Evolutionary conservation across 2,797 vertebrate genomes (phyloP), one percentile per base, ranked within the genome.

Genomic region (Columba guinea): DNA sequence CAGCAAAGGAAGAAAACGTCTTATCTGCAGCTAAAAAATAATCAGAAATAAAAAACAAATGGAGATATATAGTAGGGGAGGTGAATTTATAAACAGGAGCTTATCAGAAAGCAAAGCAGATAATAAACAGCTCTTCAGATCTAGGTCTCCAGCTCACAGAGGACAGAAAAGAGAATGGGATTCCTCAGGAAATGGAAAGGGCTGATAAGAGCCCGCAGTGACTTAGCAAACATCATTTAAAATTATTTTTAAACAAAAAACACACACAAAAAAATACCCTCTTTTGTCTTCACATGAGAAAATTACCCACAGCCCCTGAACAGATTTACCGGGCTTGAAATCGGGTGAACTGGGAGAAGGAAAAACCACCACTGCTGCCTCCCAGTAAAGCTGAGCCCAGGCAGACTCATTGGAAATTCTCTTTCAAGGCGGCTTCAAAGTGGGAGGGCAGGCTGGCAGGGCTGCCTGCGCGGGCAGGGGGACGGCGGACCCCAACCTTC

Each of bases 41-140:
- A 35, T 8, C 10, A 10, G 67, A 20, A 35, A 18, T 44, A 28
- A 39, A 32, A 34, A 27, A 55, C 70, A 77, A 85, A 94, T 22
- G 71, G 84, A 94, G 93, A 94, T 89, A 53, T 64, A 78, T 15
- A 68, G 64, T 48, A 65, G 52, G 62, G 70, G 84, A 95, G 58
- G 81, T 1, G 56, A 89, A 94, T 91, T 96, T 92, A 94, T 94
- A 89, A 96, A 75, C 89, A 80, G 91, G 89, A 91, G 82, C 93
- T 96, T 95, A 96, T 96, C 94, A 74, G 87, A 39, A 94, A 76
- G 93, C 49, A 74, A 74, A 80, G 91, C 64, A 89, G 96, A 96
- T 95, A 89, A 93, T 67, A 86, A 95, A 68, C 89, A 91, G 87
- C 84, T 94, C 91, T 86, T 94, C 95, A 94, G 93, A 94, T 94